Conservation (phyloP, 2,888 invertebrate species). For the Tiliacea aurago region DNA sequence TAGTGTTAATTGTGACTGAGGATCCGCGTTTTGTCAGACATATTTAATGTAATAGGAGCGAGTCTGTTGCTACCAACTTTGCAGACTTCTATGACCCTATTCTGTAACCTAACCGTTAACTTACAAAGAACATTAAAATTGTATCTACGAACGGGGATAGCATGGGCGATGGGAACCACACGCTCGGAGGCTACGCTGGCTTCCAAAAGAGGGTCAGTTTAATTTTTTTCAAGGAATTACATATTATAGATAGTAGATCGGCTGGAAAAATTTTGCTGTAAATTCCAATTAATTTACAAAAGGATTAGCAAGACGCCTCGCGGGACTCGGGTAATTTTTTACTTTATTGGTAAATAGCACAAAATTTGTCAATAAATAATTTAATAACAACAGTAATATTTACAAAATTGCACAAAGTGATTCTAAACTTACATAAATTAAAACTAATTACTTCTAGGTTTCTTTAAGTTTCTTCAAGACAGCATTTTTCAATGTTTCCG, state of each 20-base stretch:
- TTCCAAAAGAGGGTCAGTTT: background rate
- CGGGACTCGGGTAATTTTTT: background rate
- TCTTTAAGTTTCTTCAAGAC: constrained; percentile 71
- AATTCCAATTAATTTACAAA: background rate
- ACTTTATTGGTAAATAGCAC: constrained; percentile 12
- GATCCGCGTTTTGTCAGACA: background rate
- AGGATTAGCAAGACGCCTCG: background rate
- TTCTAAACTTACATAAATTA: constrained; percentile 72
- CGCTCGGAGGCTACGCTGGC: background rate
- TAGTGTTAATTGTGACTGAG: background rate
- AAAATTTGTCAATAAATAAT: constrained; percentile 60
- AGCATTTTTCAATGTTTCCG: constrained; percentile 76
- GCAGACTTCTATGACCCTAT: background rate
- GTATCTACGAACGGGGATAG: background rate
- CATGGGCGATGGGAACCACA: background rate
- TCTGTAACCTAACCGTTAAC: background rate
- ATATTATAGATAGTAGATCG: background rate
- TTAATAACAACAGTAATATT: constrained; percentile 75
- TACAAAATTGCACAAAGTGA: constrained; percentile 90
- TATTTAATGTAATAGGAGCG: background rate
- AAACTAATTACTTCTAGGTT: constrained; percentile 64
- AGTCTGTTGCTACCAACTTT: background rate
- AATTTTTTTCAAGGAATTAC: background rate
- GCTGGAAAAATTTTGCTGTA: background rate
- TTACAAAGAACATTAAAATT: background rate